These are phyloP conservation scores for Drosophila lutescens DNA, from an alignment of 2,888 invertebrate species.

Conservation along the genomic window DNA sequence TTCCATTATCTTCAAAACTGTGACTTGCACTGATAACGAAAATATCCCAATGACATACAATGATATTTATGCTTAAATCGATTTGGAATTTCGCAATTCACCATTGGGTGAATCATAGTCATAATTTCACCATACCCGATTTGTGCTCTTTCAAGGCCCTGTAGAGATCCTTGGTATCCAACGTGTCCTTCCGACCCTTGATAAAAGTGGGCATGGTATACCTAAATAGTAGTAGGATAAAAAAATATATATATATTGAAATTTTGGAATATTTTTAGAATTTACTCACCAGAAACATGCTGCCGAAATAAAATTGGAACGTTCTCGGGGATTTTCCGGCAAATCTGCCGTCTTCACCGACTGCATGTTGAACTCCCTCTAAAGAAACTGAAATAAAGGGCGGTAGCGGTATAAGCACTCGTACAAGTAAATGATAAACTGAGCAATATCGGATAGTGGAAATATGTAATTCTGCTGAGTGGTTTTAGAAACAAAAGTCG, in stretches of 20 bases:
- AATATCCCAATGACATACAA: background rate
- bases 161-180: constrained; percentile 91
- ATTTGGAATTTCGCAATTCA: background rate
- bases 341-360: constrained; percentile 84
- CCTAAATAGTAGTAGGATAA: constrained; percentile 73
- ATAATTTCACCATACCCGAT: constrained; percentile 85
- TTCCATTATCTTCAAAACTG: constrained; percentile 1
- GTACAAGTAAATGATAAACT: background rate
- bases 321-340: constrained; percentile 86
- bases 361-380: constrained; percentile 74
- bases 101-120: background rate
- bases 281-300: constrained; percentile 86
- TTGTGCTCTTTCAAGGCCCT: constrained; percentile 88
- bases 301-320: constrained; percentile 87
- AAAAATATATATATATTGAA: background rate
- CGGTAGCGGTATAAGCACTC: background rate
- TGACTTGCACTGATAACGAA: constrained; percentile 17
- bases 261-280: background rate
- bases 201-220: constrained; percentile 92
- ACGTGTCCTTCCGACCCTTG: constrained; percentile 89
- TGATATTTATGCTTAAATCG: background rate
- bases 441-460: background rate
- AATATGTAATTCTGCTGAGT: constrained; percentile 24
- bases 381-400: constrained; percentile 10
- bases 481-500: constrained; percentile 25